These are phyloP conservation scores for Sander vitreus DNA, from an alignment of 2,113 vertebrate species.

Conservation along the genomic window DNA sequence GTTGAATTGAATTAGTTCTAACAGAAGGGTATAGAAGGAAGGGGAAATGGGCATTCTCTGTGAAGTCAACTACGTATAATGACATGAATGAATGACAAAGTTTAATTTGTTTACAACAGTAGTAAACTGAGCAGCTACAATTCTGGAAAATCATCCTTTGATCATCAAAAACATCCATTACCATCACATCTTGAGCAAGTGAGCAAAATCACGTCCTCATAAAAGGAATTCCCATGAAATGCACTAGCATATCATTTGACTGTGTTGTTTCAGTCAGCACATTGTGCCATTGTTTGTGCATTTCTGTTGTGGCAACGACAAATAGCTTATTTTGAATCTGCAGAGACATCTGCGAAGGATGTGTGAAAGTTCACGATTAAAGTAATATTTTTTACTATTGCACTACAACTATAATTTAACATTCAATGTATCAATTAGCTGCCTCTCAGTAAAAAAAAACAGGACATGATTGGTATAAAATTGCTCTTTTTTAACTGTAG, in stretches of 20 bases:
- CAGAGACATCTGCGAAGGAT: neutral
- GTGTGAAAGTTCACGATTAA: slow-evolving; percentile 23
- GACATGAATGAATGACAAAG: neutral
- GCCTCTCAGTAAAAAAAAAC: neutral
- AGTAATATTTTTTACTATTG: neutral
- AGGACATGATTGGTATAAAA: neutral
- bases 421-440: neutral
- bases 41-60: neutral
- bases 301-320: neutral
- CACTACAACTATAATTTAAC: neutral
- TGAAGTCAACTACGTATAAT: neutral
- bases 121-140: neutral
- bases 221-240: neutral
- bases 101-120: neutral
- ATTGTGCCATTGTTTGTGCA: neutral
- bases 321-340: slow-evolving; percentile 5
- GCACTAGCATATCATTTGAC: neutral
- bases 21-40: neutral
- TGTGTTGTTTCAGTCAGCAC: neutral
- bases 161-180: neutral
- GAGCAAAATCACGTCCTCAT: slow-evolving; percentile 8
- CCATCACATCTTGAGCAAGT: slow-evolving; percentile 6
- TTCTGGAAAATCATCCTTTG: neutral
- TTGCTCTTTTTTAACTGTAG: neutral
- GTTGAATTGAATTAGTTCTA: slow-evolving; percentile 4